A percentile compares a stretch with the other conserved stretches of the same genome.
Conservation (phyloP, 2,113 vertebrate species). For the Saccopteryx bilineata region DNA sequence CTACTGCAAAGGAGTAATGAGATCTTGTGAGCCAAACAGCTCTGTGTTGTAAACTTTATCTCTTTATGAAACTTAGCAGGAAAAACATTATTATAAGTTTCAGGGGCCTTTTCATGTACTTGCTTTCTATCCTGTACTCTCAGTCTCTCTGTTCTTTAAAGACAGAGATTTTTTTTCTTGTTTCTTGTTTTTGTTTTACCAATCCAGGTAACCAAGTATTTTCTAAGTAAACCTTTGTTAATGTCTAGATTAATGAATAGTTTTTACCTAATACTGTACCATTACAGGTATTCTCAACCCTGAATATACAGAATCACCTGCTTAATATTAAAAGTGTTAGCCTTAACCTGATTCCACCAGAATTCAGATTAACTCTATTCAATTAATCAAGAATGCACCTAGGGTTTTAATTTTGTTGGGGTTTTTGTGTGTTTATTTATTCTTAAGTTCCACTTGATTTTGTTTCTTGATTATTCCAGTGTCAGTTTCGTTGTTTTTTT, state of each 20-base stretch:
- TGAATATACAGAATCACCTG: background rate
- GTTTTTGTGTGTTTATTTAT: background rate
- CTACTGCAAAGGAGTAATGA: background rate
- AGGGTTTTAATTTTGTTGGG: background rate
- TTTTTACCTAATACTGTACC: background rate
- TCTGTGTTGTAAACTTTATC: background rate
- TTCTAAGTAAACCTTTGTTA: slow-evolving; percentile 55
- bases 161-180: background rate
- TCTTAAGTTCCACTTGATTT: background rate
- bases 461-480: background rate
- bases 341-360: background rate
- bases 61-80: background rate
- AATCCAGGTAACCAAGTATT: background rate
- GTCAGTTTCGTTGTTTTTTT: background rate
- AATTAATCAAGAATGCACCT: background rate
- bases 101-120: background rate
- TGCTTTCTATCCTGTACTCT: background rate
- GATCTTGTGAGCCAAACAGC: background rate
- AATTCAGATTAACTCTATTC: background rate
- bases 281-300: background rate
- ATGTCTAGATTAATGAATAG: background rate
- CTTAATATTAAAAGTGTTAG: background rate
- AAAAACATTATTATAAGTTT: background rate
- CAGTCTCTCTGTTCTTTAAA: background rate
- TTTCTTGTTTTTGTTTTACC: background rate